Conservation (phyloP, 1,140 invertebrate species). For the Formica selysi region DNA sequence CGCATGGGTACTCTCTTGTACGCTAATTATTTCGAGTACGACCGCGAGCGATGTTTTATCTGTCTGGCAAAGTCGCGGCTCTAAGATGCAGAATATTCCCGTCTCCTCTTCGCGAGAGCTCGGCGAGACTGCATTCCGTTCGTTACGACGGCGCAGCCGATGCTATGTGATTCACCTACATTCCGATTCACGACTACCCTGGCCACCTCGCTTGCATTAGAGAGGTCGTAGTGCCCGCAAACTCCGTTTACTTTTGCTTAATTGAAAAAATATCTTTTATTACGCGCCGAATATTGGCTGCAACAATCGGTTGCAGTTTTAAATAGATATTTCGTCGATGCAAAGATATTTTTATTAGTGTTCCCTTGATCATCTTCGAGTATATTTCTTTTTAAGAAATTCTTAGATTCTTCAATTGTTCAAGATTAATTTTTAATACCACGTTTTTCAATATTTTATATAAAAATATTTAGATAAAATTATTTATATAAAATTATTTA, state of each 20-base stretch:
- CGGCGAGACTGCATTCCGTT: conserved; percentile 70
- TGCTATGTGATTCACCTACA: conserved; percentile 79
- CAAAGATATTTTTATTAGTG: not conserved
- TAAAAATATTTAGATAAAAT: too few species aligned
- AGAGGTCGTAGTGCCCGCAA: conserved; percentile 49
- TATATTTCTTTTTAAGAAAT: not conserved
- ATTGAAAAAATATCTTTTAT: conserved; percentile 41
- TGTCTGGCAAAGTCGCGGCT: not conserved
- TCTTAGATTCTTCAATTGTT: not conserved
- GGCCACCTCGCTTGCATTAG: conserved; percentile 44
- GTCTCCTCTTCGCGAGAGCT: conserved; percentile 14
- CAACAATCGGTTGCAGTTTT: conserved; percentile 14
- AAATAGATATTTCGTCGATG: not conserved
- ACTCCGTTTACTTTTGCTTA: conserved; percentile 67
- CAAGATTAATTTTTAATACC: not conserved
- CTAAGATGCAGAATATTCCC: conserved; percentile 52
- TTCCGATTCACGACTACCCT: conserved; percentile 74
- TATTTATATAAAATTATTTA: too few species aligned
- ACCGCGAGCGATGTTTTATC: conserved; percentile 38
- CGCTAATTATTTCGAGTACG: conserved; percentile 67
- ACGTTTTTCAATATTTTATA: too few species aligned
- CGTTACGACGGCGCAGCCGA: conserved; percentile 42
- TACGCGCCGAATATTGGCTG: not conserved
- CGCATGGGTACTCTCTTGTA: conserved; percentile 26
- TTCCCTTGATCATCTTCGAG: not conserved